A percentile compares a stretch with the other conserved stretches of the same genome.
Conservation (phyloP, 92 coral and sea anemone species). For the Blastomussa wellsi region DNA sequence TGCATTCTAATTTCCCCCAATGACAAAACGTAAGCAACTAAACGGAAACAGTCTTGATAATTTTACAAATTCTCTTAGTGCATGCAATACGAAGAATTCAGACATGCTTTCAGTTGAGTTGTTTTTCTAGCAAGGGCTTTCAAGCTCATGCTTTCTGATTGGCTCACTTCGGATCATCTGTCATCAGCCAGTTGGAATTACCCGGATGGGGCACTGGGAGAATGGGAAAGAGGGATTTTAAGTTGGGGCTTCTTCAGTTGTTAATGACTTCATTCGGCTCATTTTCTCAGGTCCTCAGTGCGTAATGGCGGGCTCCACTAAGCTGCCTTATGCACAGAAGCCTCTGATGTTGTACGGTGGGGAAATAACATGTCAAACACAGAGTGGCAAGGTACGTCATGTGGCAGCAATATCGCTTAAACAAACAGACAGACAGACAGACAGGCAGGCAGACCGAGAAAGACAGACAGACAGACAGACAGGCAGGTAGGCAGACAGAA, state of each 20-base stretch:
- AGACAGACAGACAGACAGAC: background rate
- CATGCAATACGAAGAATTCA: background rate
- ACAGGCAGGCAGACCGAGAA: too few species aligned
- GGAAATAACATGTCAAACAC: constrained; percentile 96
- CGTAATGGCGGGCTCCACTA: constrained; percentile 92
- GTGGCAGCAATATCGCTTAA: background rate
- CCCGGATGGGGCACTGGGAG: too few species aligned
- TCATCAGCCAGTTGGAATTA: too few species aligned
- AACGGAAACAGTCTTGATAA: too few species aligned
- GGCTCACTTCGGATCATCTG: too few species aligned
- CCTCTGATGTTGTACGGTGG: constrained; percentile 95
- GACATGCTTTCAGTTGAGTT: too few species aligned
- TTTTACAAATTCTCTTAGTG: background rate
- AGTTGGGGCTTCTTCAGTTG: background rate
- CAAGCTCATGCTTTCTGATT: too few species aligned
- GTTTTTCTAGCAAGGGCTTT: too few species aligned
- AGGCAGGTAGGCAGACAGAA: too few species aligned
- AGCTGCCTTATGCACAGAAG: constrained; percentile 92
- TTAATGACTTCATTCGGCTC: background rate
- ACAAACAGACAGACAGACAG: background rate
- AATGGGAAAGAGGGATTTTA: too few species aligned
- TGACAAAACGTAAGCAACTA: too few species aligned
- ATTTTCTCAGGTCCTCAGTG: constrained; percentile 80
- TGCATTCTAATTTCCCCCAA: too few species aligned
- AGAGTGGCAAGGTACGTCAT: constrained; percentile 88